These are phyloP conservation scores for Cololabis saira DNA, from an alignment of 2,113 vertebrate genomes.

Conservation along the genomic window DNA sequence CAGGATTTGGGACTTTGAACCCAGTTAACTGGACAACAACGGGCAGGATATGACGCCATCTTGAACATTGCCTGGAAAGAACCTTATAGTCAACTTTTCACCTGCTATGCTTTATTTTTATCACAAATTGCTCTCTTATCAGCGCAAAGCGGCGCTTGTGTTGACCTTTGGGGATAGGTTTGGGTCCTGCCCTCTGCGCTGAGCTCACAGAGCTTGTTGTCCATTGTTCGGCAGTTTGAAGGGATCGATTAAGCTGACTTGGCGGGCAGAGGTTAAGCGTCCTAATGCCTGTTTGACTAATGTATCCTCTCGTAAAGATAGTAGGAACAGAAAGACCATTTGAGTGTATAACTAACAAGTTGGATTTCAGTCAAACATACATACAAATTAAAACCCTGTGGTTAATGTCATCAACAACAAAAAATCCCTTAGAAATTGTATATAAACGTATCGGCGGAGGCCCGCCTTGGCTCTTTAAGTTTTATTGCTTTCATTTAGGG, in stretches of 20 bases:
- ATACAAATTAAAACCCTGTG: slow-evolving; percentile 18
- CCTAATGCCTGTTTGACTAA: slow-evolving; percentile 62
- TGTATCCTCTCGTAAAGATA: slow-evolving; percentile 54
- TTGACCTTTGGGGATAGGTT: slow-evolving; percentile 77
- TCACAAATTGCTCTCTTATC: slow-evolving; percentile 67
- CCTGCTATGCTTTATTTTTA: slow-evolving; percentile 34
- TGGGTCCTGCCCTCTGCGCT: slow-evolving; percentile 30
- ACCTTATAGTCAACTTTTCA: slow-evolving; percentile 28
- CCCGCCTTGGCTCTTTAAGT: neutral
- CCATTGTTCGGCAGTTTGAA: slow-evolving; percentile 64
- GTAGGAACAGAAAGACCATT: slow-evolving; percentile 62
- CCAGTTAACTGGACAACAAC: neutral
- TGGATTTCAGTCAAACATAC: slow-evolving; percentile 33
- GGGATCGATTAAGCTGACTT: slow-evolving; percentile 69
- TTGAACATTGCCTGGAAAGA: slow-evolving; percentile 41
- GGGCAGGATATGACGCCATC: slow-evolving; percentile 52
- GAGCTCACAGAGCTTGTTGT: slow-evolving; percentile 34
- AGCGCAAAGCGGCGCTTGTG: slow-evolving; percentile 51
- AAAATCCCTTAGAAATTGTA: neutral
- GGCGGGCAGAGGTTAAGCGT: slow-evolving; percentile 72
- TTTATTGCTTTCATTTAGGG: slow-evolving; percentile 47
- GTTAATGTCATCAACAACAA: slow-evolving; percentile 27
- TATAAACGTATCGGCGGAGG: too few relatives aligned
- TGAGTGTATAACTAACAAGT: slow-evolving; percentile 59
- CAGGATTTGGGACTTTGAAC: slow-evolving; percentile 1